Percentiles rank a stretch among this genome's conserved stretches.
Conservation (phyloP, 1,140 invertebrate genomes). For the Stenopsyche tienmushanensis region DNA sequence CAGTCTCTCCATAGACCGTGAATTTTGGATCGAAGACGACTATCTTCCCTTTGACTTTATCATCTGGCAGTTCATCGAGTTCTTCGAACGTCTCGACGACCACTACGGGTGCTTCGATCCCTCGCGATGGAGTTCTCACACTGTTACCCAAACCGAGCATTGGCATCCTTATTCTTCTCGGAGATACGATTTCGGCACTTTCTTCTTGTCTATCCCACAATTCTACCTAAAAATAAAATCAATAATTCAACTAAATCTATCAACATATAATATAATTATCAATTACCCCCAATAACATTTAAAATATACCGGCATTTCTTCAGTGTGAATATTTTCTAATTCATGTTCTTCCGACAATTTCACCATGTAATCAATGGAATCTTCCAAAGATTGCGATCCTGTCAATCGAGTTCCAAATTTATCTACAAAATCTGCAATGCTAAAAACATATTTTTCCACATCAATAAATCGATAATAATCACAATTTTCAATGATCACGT, state of each 20-base stretch:
- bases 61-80: conserved; percentile 51
- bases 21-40: conserved; percentile 68
- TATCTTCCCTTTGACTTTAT: conserved; percentile 63
- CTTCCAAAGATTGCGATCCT: conserved; percentile 62
- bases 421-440: conserved; percentile 65
- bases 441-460: conserved; percentile 41
- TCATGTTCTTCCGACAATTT: conserved; percentile 52
- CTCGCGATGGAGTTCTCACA: conserved; percentile 60
- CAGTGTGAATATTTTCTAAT: conserved; percentile 61
- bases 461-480: too few species aligned
- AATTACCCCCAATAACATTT: too few species aligned
- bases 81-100: conserved; percentile 67
- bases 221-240: conserved; percentile 41
- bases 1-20: conserved; percentile 57
- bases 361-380: conserved; percentile 68
- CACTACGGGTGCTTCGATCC: conserved; percentile 65
- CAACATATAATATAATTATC: too few species aligned
- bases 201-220: conserved; percentile 59
- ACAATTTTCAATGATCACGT: too few species aligned
- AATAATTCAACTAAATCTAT: background rate
- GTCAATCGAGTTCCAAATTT: conserved; percentile 65
- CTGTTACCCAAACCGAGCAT: conserved; percentile 64
- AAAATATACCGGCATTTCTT: conserved; percentile 31
- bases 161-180: conserved; percentile 56
- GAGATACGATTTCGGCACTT: conserved; percentile 58